These are phyloP conservation scores for Amiota mariae DNA, from an alignment of 2,888 invertebrate species.

Conservation along the genomic window DNA sequence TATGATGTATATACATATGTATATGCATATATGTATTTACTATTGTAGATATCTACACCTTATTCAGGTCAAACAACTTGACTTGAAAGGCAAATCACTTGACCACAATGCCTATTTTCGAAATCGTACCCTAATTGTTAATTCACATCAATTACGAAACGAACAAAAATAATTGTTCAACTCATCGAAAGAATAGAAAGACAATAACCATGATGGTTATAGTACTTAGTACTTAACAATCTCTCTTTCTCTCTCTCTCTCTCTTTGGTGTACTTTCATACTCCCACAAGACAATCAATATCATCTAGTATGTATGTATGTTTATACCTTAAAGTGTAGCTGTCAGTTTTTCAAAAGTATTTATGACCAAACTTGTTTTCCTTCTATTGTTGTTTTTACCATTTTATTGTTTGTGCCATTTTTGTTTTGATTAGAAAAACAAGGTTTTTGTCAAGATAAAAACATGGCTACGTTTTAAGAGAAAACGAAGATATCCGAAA, in stretches of 20 bases:
- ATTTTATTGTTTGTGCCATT: not conserved
- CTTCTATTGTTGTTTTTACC: not conserved
- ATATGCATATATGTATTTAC: too few relatives aligned
- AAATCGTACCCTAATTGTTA: not conserved
- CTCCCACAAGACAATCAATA: not conserved
- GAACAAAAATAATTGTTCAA: constrained; percentile 4
- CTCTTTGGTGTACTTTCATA: too few relatives aligned
- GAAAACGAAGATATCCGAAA: not conserved
- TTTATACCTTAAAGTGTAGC: constrained; percentile 8
- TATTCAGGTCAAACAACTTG: not conserved
- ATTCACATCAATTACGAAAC: constrained; percentile 19
- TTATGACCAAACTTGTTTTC: constrained; percentile 10
- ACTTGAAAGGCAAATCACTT: not conserved
- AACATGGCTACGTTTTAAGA: not conserved
- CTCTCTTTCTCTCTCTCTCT: too few relatives aligned
- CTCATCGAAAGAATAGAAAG: too few relatives aligned
- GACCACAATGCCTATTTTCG: constrained; percentile 18
- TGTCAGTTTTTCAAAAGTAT: constrained; percentile 18
- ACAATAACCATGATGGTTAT: not conserved
- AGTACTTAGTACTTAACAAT: not conserved
- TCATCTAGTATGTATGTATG: too few relatives aligned
- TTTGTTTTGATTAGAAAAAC: not conserved
- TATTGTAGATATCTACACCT: not conserved
- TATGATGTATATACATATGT: too few relatives aligned
- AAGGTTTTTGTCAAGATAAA: not conserved